phyloP scores from a whole-genome alignment of 2,888 invertebrate species.

The Cheilosia pagana region DNA sequence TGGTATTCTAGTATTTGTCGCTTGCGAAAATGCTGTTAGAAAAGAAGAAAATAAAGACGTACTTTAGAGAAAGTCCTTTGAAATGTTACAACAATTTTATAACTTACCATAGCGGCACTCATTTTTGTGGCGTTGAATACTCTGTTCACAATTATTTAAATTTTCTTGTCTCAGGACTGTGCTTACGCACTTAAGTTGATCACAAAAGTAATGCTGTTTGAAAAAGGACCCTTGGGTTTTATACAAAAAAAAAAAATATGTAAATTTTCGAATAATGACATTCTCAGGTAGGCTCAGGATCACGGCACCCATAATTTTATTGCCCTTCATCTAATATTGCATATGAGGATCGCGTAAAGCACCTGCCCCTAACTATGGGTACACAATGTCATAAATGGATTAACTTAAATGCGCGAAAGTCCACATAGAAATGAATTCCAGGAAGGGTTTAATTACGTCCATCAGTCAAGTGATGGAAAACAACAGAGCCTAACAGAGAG shows the following conservation, averaged over 20 bases:
- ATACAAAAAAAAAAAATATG: neutral
- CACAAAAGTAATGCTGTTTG: neutral
- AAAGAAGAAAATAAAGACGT: neutral
- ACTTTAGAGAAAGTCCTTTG: neutral
- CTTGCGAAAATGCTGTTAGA: neutral
- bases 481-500: neutral
- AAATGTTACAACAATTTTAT: neutral
- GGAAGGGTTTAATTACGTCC: neutral
- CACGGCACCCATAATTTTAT: neutral
- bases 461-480: neutral
- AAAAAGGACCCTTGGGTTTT: neutral
- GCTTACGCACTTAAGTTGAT: neutral
- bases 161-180: neutral
- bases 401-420: neutral
- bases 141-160: neutral
- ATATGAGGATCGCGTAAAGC: neutral
- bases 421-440: neutral
- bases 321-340: neutral
- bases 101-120: neutral
- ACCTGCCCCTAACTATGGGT: neutral
- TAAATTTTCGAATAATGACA: neutral
- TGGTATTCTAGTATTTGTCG: neutral
- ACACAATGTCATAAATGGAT: neutral
- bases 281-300: neutral
- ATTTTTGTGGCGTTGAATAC: neutral